Evolutionary conservation across 2,113 vertebrate species (phyloP), one percentile per base, ranked within the genome.

Genomic region (Pluvianellus socialis): DNA sequence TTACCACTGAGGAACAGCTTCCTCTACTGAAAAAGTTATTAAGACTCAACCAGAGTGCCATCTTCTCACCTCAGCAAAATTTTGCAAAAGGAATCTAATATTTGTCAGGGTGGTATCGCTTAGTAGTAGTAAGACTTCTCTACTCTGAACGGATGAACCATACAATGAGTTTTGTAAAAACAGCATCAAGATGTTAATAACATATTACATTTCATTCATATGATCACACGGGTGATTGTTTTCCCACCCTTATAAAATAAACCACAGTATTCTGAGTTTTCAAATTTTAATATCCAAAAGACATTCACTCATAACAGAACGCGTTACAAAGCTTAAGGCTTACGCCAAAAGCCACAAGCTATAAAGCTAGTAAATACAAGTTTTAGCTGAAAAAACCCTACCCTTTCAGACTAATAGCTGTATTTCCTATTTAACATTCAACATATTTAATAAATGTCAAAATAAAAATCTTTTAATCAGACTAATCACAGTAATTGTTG

Each of bases 1-100:
- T 22, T 38, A 90, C 35, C 75, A 80, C 6, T 52, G 40, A 59
- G 26, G 26, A 84, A 79, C 38, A 87, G 13, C 26, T 24, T 72
- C 47, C 35, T 53, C 73, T 56, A 44, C 49, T 16, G 26, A 26
- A 56, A 28, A 21, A 24, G 14, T 32, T 18, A n/a, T 4, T 5
- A 30, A 71, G 44, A 49, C 33, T 61, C 0, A 2, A 79, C 10
- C 1, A 1, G 15, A 75, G 21, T 3, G 6, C 3, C 0, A 19
- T 82, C 14, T 55, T 86, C 67, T 47, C 30, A 86, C 21, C 55
- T 79, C 59, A 50, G 32, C 28, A 86, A 28, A 47, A 49, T 44
- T 24, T 49, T 61, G 52, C 38, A 18, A 62, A 53, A 91, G 30
- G 4, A 35, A 81, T 21, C 12, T 44, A 62, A 1, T 6, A 5